A percentile compares a stretch with the other conserved stretches of the same genome.
These are phyloP conservation scores for Hyles lineata DNA, from an alignment of 2,888 invertebrate genomes.

Conservation along the genomic window DNA sequence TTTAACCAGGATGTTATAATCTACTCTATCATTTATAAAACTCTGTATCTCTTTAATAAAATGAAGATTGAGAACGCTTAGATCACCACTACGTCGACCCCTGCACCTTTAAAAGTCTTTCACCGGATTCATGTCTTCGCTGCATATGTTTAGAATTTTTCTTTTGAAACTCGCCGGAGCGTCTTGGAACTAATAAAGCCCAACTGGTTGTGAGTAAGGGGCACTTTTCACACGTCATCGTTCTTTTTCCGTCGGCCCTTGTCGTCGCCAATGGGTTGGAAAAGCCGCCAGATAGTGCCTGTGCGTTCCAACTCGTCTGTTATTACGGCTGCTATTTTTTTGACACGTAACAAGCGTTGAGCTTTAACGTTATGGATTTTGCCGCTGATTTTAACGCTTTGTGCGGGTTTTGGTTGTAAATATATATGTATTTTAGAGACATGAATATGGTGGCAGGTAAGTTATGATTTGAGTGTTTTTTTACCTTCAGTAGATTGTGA, in stretches of 20 bases:
- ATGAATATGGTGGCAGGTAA: not conserved
- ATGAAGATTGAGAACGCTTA: not conserved
- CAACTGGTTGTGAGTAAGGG: slow-evolving; percentile 36
- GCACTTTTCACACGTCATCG: slow-evolving; percentile 56
- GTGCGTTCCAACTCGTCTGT: slow-evolving; percentile 41
- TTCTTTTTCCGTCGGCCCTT: slow-evolving; percentile 44
- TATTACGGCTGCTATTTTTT: slow-evolving; percentile 28
- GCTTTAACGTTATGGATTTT: slow-evolving; percentile 22
- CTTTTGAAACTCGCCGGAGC: slow-evolving; percentile 12
- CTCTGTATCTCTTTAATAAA: too few species aligned
- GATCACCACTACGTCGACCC: not conserved
- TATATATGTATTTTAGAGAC: not conserved
- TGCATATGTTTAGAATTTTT: slow-evolving; percentile 20
- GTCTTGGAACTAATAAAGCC: slow-evolving; percentile 20
- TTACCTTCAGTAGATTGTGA: too few species aligned
- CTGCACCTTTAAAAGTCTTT: not conserved
- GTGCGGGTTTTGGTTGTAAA: slow-evolving; percentile 7
- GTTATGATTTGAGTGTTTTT: not conserved
- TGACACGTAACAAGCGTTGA: slow-evolving; percentile 24
- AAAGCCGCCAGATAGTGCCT: slow-evolving; percentile 54
- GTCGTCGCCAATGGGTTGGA: slow-evolving; percentile 52
- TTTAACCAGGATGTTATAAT: too few species aligned
- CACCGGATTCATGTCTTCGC: not conserved
- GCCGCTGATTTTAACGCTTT: slow-evolving; percentile 3
- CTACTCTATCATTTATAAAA: too few species aligned